phyloP scores from a whole-genome alignment of 2,888 invertebrate genomes.

The Meteorus colon region DNA sequence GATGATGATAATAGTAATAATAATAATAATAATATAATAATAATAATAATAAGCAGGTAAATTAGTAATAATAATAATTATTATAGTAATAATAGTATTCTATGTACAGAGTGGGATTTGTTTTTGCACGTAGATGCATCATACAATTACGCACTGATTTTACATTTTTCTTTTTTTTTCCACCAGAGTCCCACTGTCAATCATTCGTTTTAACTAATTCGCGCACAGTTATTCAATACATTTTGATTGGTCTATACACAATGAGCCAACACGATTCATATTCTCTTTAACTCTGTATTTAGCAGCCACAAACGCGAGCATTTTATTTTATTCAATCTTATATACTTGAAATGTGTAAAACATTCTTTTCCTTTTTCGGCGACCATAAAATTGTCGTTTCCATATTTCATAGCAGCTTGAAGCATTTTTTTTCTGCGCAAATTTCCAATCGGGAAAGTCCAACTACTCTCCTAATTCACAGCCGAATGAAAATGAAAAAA shows the following conservation, averaged over 20 bases:
- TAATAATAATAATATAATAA: conserved; percentile 60
- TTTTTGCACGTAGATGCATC: conserved; percentile 31
- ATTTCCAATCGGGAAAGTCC: background rate
- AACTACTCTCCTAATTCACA: conserved; percentile 23
- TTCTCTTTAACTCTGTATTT: conserved; percentile 29
- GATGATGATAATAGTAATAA: conserved; percentile 57
- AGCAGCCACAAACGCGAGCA: conserved; percentile 35
- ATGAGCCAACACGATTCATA: conserved; percentile 60
- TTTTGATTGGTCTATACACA: conserved; percentile 69
- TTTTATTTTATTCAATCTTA: conserved; percentile 21
- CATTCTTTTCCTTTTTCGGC: conserved; percentile 19
- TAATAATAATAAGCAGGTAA: conserved; percentile 67
- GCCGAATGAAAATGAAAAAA: conserved; percentile 10
- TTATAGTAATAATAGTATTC: conserved; percentile 67
- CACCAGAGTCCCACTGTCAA: conserved; percentile 58
- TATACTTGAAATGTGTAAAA: background rate
- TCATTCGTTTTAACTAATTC: conserved; percentile 32
- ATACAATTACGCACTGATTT: conserved; percentile 32
- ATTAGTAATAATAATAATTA: conserved; percentile 62
- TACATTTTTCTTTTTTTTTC: conserved; percentile 21
- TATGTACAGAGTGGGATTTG: conserved; percentile 65
- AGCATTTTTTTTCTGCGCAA: background rate
- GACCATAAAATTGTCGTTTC: conserved; percentile 33
- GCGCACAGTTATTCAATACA: conserved; percentile 55
- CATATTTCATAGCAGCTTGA: conserved; percentile 17